A percentile compares a stretch with the other conserved stretches of the same genome.
Conservation (phyloP, 2,888 invertebrate genomes). For the Drosophila acutilabella region DNA sequence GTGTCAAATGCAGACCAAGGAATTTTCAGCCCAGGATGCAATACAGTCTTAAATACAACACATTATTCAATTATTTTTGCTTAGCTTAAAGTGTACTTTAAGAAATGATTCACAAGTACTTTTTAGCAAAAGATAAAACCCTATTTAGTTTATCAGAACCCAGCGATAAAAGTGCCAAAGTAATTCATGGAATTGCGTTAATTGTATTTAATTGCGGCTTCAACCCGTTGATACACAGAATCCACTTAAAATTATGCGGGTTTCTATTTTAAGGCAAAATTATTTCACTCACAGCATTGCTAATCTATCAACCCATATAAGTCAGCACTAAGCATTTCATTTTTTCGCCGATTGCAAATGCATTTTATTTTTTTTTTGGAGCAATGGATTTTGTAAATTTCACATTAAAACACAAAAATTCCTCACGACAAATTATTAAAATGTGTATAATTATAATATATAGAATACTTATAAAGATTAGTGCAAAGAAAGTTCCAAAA, state of each 20-base stretch:
- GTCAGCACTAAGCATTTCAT: neutral
- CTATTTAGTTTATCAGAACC: neutral
- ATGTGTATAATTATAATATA: too few relatives aligned
- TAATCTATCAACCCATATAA: conserved; percentile 16
- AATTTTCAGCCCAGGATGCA: conserved; percentile 41
- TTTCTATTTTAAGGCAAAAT: conserved; percentile 9
- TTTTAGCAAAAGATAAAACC: conserved; percentile 1
- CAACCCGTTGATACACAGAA: neutral
- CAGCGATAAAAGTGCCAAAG: conserved; percentile 12
- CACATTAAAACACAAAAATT: too few relatives aligned
- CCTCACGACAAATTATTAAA: too few relatives aligned
- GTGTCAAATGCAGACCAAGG: conserved; percentile 52
- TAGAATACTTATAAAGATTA: too few relatives aligned
- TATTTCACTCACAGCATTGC: conserved; percentile 1
- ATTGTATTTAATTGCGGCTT: conserved; percentile 10
- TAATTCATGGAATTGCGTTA: conserved; percentile 27
- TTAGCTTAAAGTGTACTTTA: conserved; percentile 19
- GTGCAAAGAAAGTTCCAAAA: too few relatives aligned
- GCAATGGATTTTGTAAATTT: neutral
- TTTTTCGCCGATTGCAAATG: neutral
- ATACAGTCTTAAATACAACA: conserved; percentile 36
- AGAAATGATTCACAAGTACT: neutral
- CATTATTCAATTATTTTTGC: conserved; percentile 31
- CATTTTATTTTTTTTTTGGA: neutral
- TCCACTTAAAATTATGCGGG: conserved; percentile 30